Base-by-base conservation (phyloP, 2,113 vertebrate genomes). In the Gallinago paraguaiae region DNA sequence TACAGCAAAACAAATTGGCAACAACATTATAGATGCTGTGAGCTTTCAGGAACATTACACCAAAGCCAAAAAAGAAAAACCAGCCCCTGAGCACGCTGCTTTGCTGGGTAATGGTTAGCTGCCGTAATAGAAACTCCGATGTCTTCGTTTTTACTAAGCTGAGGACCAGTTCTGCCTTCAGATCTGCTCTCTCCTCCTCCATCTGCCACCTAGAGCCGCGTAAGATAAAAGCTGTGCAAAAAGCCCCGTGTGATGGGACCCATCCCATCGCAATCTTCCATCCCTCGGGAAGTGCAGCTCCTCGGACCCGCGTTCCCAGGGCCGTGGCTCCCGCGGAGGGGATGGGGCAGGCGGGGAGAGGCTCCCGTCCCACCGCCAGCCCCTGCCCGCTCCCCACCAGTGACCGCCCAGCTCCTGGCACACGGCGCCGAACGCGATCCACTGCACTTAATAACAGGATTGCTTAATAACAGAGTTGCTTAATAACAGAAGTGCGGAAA, bases 391-490 rank as follows among this genome's bases (percentile, higher is more conserved):
- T 67, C 56, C 69, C 51, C 71, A 13, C 24, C 71, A 37, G 56
- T 0, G 46, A 25, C 17, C 2, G 28, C 74, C 88, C 92, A 28
- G 86, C 76, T 31, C 9, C 91, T 93, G 95, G 94, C 88, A 93
- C 14, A 1, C 0, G 0, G 22, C 1, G 39, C 82, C 24, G 74
- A 50, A 8, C 31, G 12, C 1, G 19, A 39, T 70, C 77, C 86
- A 28, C 90, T 39, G 16, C 87, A 85, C 69, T 74, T 87, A 90
- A 72, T 91, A 71, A 89, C 69, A 86, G 6, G 27, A 82, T 91
- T 95, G 86, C 91, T 71, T 95, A 94, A 93, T 95, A 91, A 93
- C 72, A 86, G 94, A 70, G 39, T 78, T 92, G 92, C 92, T 81
- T 89, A 94, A 92, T 93, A 90, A 90, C 86, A 92, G 46, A 95